A percentile compares a stretch with the other conserved stretches of the same genome.
Evolutionary conservation across 2,888 invertebrate species (phyloP).

Genomic region (Oscheius onirici): DNA sequence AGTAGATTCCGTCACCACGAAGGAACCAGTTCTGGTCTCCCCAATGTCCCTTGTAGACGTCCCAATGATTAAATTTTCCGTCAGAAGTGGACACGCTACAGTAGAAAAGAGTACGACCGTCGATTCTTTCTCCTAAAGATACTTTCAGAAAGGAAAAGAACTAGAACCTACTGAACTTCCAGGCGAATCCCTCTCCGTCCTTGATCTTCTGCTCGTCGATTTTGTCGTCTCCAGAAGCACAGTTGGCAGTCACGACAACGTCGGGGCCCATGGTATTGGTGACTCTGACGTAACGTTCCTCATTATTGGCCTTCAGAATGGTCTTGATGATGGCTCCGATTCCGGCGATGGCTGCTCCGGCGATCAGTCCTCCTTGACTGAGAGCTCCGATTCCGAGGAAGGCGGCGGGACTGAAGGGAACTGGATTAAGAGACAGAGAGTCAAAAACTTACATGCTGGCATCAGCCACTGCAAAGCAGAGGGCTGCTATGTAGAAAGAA

Average conservation of each 20-base stretch:
- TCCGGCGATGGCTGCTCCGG: not conserved
- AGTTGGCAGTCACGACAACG: conserved; percentile 1
- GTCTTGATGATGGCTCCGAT: not conserved
- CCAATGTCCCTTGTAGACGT: conserved; percentile 1
- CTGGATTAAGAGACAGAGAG: no score
- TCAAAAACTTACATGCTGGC: no score
- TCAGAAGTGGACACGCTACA: not conserved
- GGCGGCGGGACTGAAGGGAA: no score
- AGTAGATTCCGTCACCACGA: conserved; percentile 3
- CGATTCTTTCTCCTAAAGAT: not conserved
- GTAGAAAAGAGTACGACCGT: conserved; percentile 7
- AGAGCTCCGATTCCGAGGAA: no score
- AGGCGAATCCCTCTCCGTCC: not conserved
- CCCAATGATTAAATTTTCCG: conserved; percentile 5
- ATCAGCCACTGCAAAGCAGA: no score
- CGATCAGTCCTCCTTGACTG: no score
- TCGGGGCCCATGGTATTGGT: not conserved
- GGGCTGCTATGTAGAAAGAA: no score
- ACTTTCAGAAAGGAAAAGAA: not conserved
- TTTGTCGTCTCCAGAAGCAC: conserved; percentile 1
- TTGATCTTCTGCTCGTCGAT: not conserved
- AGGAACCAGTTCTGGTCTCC: not conserved
- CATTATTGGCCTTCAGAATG: not conserved
- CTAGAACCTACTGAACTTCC: not conserved
- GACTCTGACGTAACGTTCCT: not conserved